These are phyloP conservation scores for Actinopyga echinites DNA, from an alignment of 53 echinoderm and acorn worm genomes.

Conservation along the genomic window DNA sequence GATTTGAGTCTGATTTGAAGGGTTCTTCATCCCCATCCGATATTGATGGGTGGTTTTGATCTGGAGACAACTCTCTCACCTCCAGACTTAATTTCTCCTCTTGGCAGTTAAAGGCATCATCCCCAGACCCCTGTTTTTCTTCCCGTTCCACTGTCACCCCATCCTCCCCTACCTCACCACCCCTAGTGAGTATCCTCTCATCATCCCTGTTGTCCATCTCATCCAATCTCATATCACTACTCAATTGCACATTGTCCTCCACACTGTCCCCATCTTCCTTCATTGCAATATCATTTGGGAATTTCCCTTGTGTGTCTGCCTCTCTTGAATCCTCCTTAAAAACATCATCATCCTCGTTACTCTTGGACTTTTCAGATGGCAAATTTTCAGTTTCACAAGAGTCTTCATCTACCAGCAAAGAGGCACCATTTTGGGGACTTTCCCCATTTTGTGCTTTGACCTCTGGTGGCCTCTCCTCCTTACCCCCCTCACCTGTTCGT, in stretches of 20 bases:
- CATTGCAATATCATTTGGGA: constrained; percentile 37
- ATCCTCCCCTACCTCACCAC: background rate
- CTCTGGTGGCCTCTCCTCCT: constrained; percentile 14
- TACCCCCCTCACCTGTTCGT: background rate
- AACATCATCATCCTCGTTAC: no score
- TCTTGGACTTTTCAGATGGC: no score
- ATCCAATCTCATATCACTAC: background rate
- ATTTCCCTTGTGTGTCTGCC: background rate
- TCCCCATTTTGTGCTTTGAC: constrained; percentile 16
- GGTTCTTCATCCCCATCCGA: no score
- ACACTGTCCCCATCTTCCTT: background rate
- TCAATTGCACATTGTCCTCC: constrained; percentile 33
- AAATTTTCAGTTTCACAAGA: no score
- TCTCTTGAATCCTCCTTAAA: background rate
- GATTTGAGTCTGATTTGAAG: background rate
- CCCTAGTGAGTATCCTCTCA: constrained; percentile 11
- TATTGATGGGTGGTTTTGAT: constrained; percentile 5
- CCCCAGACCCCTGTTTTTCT: background rate
- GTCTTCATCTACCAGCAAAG: background rate
- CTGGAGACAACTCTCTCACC: background rate
- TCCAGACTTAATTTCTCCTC: background rate
- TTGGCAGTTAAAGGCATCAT: background rate
- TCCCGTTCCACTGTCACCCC: background rate
- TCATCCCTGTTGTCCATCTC: constrained; percentile 34
- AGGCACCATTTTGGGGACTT: constrained; percentile 3